Evolutionary conservation across 2,113 vertebrate species (phyloP).

Genomic region (Microcebus tavaratra): DNA sequence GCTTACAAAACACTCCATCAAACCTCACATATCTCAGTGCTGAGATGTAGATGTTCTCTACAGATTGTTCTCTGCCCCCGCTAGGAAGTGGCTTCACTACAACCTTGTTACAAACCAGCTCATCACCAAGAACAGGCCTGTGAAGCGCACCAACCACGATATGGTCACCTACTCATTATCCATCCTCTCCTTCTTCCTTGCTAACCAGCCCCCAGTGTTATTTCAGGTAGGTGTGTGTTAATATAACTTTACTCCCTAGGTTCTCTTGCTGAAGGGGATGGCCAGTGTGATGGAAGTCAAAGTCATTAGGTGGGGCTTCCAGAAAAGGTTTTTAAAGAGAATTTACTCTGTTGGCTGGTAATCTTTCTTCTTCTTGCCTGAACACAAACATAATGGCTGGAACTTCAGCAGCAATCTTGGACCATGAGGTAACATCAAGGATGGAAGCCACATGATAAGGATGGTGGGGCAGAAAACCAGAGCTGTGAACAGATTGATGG

Average conservation of each 20-base stretch:
- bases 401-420: background rate
- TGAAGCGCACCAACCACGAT: background rate
- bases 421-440: background rate
- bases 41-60: background rate
- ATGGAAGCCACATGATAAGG: background rate
- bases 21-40: background rate
- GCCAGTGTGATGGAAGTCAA: background rate
- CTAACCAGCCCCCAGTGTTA: background rate
- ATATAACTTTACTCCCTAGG: background rate
- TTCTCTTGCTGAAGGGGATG: background rate
- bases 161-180: background rate
- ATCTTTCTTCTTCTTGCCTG: background rate
- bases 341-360: background rate
- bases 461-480: background rate
- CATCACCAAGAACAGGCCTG: background rate
- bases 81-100: background rate
- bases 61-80: accelerated
- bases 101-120: background rate
- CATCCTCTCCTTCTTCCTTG: background rate
- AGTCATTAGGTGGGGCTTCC: background rate
- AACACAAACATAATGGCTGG: background rate
- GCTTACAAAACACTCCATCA: background rate
- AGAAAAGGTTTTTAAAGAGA: background rate
- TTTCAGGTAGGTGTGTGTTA: background rate
- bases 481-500: background rate